These are phyloP conservation scores for Puffinus mauretanicus DNA, from an alignment of 2,113 vertebrate species.

Conservation along the genomic window DNA sequence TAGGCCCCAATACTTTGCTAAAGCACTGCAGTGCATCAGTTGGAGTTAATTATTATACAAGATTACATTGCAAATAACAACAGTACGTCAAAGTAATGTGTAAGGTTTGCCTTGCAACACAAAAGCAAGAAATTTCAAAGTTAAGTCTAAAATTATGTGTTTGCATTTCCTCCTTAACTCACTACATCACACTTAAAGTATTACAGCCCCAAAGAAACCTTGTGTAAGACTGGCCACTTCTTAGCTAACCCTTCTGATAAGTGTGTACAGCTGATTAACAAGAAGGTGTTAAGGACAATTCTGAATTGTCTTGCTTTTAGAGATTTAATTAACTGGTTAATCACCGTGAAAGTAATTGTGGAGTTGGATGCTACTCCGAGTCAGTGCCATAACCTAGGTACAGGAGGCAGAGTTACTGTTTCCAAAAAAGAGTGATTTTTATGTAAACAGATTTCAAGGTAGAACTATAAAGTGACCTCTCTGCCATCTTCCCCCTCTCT, in stretches of 20 bases:
- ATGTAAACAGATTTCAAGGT: background rate
- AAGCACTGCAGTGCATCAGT: constrained; percentile 71
- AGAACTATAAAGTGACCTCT: background rate
- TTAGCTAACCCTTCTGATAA: background rate
- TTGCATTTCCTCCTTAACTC: background rate
- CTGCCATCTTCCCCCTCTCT: background rate
- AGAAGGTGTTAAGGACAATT: background rate
- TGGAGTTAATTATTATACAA: constrained; percentile 76
- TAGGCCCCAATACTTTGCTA: constrained; percentile 63
- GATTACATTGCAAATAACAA: constrained; percentile 72
- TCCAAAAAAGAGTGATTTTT: background rate
- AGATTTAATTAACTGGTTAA: background rate
- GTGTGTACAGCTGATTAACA: background rate
- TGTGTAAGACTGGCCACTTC: background rate
- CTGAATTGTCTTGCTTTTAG: background rate
- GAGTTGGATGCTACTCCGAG: background rate
- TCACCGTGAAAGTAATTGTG: background rate
- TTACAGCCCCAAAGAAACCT: background rate
- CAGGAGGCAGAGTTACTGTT: background rate
- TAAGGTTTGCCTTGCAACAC: constrained; percentile 36
- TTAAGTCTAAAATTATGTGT: constrained; percentile 21
- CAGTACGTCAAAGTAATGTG: constrained; percentile 66
- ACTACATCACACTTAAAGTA: background rate
- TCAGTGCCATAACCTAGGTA: background rate
- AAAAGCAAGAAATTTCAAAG: constrained; percentile 16